A percentile compares a stretch with the other conserved stretches of the same genome.
These are phyloP conservation scores for Adineta ricciae DNA, from an alignment of 2,888 invertebrate genomes.

Conservation along the genomic window DNA sequence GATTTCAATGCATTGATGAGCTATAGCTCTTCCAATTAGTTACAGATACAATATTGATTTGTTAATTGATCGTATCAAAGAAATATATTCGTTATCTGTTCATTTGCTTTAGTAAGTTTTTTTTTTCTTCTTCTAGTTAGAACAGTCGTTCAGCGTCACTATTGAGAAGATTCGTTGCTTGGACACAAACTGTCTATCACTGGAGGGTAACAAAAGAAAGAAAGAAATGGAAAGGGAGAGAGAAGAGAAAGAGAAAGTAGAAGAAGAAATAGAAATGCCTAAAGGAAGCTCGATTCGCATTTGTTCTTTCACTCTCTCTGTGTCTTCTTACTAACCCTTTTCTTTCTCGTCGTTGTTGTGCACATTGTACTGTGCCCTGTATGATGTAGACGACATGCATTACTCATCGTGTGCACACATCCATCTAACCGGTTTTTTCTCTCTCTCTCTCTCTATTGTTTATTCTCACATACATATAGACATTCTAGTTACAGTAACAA, in stretches of 20 bases:
- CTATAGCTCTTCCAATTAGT: background rate
- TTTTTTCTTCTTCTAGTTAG: background rate
- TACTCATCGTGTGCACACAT: background rate
- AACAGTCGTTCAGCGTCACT: background rate
- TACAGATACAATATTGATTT: background rate
- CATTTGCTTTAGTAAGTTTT: background rate
- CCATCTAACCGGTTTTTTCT: background rate
- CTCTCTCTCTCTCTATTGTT: background rate
- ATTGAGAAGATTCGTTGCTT: background rate
- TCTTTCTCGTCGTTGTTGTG: background rate
- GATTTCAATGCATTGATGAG: background rate
- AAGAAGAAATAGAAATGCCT: constrained; percentile 13
- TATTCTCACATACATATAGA: background rate
- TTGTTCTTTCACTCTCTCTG: background rate
- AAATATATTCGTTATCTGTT: background rate
- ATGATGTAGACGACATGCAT: background rate
- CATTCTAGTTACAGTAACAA: background rate
- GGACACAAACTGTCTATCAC: background rate
- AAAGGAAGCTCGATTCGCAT: background rate
- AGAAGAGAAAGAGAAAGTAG: background rate
- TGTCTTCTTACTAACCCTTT: background rate
- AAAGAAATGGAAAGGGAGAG: background rate
- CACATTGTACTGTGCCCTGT: constrained; percentile 13
- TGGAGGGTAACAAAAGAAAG: background rate
- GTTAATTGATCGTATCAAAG: background rate